Evolutionary conservation across 2,797 vertebrate genomes (phyloP).

Genomic region (Eremophila alpestris): DNA sequence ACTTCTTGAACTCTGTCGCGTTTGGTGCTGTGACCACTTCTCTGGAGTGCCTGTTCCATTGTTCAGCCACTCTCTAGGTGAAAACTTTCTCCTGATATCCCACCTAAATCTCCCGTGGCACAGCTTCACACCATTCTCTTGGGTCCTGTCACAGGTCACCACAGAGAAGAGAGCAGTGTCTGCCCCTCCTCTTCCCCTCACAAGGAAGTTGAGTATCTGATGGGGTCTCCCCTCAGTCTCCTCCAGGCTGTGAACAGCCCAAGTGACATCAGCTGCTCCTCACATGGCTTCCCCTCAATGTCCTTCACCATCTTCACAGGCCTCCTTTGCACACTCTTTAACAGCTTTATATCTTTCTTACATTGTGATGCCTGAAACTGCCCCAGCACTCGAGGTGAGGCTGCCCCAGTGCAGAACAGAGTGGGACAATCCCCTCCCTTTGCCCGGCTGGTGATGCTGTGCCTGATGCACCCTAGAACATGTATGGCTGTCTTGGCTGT

Average conservation of each 20-base stretch:
- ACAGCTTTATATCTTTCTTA: background rate
- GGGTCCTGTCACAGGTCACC: background rate
- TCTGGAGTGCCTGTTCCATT: background rate
- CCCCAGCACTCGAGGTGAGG: fast-evolving
- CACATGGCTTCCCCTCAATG: fast-evolving
- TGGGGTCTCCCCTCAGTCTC: background rate
- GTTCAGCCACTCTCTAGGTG: background rate
- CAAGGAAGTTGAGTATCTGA: background rate
- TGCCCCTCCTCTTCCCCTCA: background rate
- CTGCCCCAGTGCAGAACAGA: fast-evolving
- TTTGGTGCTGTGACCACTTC: background rate
- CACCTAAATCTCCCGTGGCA: background rate
- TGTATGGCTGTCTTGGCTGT: fast-evolving
- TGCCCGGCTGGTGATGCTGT: fast-evolving
- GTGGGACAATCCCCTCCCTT: fast-evolving
- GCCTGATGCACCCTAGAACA: background rate
- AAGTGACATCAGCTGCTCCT: background rate
- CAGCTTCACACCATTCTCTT: background rate
- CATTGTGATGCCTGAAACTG: background rate
- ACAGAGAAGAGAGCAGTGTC: background rate
- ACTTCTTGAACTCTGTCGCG: background rate
- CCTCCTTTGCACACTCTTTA: background rate
- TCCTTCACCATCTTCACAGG: background rate
- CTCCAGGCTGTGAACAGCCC: background rate
- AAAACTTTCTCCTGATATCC: background rate